phyloP scores from a whole-genome alignment of 2,888 invertebrate species.

The Ashinkailepas kermadecensis region DNA sequence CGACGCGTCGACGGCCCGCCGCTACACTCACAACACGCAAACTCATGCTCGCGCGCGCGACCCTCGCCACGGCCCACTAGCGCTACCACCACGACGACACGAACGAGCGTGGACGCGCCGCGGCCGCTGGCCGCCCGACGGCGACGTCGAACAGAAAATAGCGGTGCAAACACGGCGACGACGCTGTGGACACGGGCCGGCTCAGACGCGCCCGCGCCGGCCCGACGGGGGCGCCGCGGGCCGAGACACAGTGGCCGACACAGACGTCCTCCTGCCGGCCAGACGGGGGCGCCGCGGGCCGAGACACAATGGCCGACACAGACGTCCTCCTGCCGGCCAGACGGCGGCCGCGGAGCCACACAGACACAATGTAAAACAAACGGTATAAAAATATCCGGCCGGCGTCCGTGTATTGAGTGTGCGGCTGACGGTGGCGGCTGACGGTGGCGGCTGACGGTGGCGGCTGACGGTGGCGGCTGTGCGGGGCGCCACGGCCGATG shows the following conservation, averaged over 20 bases:
- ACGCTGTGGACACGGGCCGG: not conserved
- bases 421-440: no score
- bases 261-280: not conserved
- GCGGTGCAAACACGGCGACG: not conserved
- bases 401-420: not conserved
- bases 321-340: not conserved
- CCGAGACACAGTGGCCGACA: no score
- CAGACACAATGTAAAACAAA: slow-evolving; percentile 8
- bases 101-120: not conserved
- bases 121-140: not conserved
- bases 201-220: not conserved
- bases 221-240: not conserved
- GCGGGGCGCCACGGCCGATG: no score
- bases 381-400: slow-evolving; percentile 7
- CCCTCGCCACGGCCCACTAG: not conserved
- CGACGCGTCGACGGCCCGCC: no score
- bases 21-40: no score
- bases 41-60: no score
- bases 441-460: no score
- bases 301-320: no score
- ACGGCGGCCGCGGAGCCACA: not conserved
- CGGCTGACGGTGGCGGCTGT: no score
- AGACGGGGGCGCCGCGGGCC: not conserved
- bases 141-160: not conserved
- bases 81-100: not conserved